phyloP scores from a whole-genome alignment of 1,140 invertebrate species.

The Platorchestia sp. region DNA sequence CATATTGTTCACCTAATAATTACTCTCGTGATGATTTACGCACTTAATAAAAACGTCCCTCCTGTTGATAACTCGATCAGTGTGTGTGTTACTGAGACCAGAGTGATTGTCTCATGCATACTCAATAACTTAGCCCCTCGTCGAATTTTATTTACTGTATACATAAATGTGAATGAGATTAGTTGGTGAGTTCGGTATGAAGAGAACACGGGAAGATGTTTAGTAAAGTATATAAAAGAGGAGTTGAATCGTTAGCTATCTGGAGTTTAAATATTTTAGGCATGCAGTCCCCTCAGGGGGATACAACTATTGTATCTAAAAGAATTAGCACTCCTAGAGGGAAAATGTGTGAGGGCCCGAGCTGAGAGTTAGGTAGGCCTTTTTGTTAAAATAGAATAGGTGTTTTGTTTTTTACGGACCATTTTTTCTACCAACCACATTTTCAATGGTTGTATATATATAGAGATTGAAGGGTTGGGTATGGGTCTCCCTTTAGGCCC shows the following conservation, averaged over 20 bases:
- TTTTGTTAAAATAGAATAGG: no score
- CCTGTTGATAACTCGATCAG: not conserved
- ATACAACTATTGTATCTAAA: no score
- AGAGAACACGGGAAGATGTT: not conserved
- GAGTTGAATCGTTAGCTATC: not conserved
- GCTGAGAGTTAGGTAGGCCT: no score
- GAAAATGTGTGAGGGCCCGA: no score
- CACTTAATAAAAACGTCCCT: not conserved
- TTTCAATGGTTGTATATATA: no score
- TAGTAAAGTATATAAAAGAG: not conserved
- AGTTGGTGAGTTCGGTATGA: not conserved
- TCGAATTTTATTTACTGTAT: not conserved
- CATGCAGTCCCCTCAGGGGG: no score
- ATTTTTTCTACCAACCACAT: no score
- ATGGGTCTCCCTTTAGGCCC: no score
- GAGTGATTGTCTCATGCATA: not conserved
- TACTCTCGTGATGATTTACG: not conserved
- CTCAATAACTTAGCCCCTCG: not conserved
- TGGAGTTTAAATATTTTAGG: no score
- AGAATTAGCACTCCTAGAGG: no score
- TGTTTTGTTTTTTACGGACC: no score
- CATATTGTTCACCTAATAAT: not conserved
- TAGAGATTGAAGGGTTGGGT: no score
- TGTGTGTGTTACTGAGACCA: not conserved
- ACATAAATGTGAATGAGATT: not conserved